phyloP scores from a whole-genome alignment of 2,113 vertebrate genomes.

The Cynoglossus semilaevis region DNA sequence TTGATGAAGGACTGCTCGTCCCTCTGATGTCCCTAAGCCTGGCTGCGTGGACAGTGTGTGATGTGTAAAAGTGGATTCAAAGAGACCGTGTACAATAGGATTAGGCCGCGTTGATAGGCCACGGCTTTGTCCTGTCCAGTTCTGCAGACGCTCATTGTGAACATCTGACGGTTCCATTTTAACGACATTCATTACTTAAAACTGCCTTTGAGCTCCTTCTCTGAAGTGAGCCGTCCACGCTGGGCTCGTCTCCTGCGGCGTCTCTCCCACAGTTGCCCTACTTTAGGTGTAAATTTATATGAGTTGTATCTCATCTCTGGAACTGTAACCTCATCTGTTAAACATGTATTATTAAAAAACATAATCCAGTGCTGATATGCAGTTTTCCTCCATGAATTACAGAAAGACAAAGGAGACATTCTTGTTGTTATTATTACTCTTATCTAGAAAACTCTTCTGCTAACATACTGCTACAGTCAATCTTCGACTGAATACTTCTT shows the following conservation, averaged over 20 bases:
- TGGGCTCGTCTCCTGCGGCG: not conserved
- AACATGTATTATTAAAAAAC: not conserved
- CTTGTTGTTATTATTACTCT: too few species aligned
- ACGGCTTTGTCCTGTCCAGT: constrained; percentile 33
- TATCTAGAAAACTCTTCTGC: too few species aligned
- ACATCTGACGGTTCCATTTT: constrained; percentile 20
- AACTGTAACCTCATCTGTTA: constrained; percentile 1
- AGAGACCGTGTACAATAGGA: constrained; percentile 46
- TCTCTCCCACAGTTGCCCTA: not conserved
- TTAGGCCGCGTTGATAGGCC: constrained; percentile 44
- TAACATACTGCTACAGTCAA: too few species aligned
- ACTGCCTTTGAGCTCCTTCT: constrained; percentile 4
- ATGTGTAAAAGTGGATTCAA: constrained; percentile 29
- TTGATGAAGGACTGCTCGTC: constrained; percentile 28
- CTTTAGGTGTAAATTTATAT: constrained; percentile 5
- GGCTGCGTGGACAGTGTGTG: constrained; percentile 4
- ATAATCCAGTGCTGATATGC: too few species aligned
- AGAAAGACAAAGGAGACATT: too few species aligned
- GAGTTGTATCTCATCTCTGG: not conserved
- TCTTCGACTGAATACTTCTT: too few species aligned
- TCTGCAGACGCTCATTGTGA: constrained; percentile 21
- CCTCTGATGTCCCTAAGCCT: constrained; percentile 37
- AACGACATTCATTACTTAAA: constrained; percentile 30
- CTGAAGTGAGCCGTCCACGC: constrained; percentile 13
- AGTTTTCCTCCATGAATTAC: too few species aligned